Percentiles rank a stretch among this genome's conserved stretches.
Evolutionary conservation across 2,113 vertebrate species (phyloP).

Genomic region (Ammodytes marinus): DNA sequence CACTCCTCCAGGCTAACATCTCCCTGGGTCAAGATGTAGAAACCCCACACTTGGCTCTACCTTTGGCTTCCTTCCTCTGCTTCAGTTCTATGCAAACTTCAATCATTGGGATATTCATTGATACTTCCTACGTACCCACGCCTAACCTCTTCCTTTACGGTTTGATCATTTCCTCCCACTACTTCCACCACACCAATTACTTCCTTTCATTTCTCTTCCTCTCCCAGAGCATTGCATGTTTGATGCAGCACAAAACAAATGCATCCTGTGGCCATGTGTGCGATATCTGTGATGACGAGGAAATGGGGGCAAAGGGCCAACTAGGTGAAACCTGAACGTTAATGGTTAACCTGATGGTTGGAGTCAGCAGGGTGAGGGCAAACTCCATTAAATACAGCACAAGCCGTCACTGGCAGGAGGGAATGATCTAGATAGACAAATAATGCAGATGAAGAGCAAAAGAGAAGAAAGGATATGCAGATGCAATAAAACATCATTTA

Average conservation of each 20-base stretch:
- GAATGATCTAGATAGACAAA: background rate
- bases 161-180: background rate
- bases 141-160: slow-evolving; percentile 18
- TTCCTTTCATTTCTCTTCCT: slow-evolving; percentile 1
- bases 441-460: background rate
- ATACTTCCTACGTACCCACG: slow-evolving; percentile 11
- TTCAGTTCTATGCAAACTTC: slow-evolving; percentile 1
- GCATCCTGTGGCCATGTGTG: slow-evolving; percentile 6
- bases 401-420: slow-evolving; percentile 3
- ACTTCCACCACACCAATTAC: slow-evolving; percentile 3
- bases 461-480: background rate
- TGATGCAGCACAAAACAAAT: background rate
- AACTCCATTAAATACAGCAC: slow-evolving; percentile 57
- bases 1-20: slow-evolving; percentile 13
- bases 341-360: slow-evolving; percentile 69
- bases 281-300: slow-evolving; percentile 9
- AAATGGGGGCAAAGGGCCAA: slow-evolving; percentile 29
- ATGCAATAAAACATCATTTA: background rate
- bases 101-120: slow-evolving; percentile 10
- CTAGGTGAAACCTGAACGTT: slow-evolving; percentile 54
- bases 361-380: slow-evolving; percentile 51
- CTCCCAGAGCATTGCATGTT: background rate
- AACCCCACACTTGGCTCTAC: slow-evolving; percentile 12
- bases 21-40: slow-evolving; percentile 1
- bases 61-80: slow-evolving; percentile 16